Evolutionary conservation across 1,140 invertebrate genomes (phyloP).

Genomic region (Odontomachus brunneus): DNA sequence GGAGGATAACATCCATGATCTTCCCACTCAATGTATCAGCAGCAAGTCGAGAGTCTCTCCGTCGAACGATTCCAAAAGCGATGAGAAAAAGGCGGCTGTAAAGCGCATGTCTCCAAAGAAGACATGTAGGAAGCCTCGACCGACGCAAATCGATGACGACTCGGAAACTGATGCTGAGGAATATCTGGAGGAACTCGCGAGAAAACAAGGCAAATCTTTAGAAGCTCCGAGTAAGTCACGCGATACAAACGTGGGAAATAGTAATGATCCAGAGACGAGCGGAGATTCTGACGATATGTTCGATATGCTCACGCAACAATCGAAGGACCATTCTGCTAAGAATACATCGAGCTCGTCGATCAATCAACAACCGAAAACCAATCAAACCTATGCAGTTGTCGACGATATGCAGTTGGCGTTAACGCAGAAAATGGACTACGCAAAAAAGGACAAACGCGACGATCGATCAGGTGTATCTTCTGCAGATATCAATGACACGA

Average conservation of each 20-base stretch:
- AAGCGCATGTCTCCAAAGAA: background rate
- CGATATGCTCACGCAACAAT: slow-evolving; percentile 64
- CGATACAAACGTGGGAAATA: slow-evolving; percentile 20
- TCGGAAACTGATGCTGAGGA: slow-evolving; percentile 64
- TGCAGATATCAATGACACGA: background rate
- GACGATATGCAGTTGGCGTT: background rate
- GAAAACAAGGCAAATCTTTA: background rate
- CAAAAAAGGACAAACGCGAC: too few species aligned
- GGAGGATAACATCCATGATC: background rate
- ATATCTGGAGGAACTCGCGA: slow-evolving; percentile 44
- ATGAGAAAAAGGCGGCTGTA: background rate
- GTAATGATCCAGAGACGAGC: slow-evolving; percentile 15
- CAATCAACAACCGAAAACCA: background rate
- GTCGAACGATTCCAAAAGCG: background rate
- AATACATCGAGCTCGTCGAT: background rate
- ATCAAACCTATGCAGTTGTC: background rate
- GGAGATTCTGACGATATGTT: slow-evolving; percentile 71
- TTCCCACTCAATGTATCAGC: slow-evolving; percentile 5
- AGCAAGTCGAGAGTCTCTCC: background rate
- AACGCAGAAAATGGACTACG: slow-evolving; percentile 38
- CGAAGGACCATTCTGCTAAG: background rate
- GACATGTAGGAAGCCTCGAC: background rate
- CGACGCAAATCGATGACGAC: slow-evolving; percentile 30
- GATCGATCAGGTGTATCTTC: background rate
- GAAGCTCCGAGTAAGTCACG: background rate